Evolutionary conservation across 2,797 vertebrate genomes (phyloP).

Genomic region (Telmatherina bonti): DNA sequence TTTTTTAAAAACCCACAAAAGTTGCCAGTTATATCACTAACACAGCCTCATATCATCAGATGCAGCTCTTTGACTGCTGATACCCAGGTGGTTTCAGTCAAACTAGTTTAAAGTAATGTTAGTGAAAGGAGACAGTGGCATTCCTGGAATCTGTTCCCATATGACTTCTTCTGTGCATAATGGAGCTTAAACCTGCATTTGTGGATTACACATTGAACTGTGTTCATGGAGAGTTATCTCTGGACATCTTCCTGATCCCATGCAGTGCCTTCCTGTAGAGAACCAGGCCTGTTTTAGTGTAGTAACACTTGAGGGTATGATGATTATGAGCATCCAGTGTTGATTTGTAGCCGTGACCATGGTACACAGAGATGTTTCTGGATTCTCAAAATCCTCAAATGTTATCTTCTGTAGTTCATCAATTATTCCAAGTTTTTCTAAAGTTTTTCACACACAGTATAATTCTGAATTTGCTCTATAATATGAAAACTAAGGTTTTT

Average conservation of each 20-base stretch:
- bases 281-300: not conserved
- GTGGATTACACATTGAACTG: not conserved
- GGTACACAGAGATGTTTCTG: no score
- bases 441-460: not conserved
- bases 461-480: not conserved
- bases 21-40: no score
- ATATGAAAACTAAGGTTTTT: not conserved
- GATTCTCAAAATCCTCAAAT: not conserved
- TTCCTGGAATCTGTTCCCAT: not conserved
- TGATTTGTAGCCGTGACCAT: no score
- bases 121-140: no score
- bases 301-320: no score
- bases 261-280: not conserved
- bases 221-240: not conserved
- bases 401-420: not conserved
- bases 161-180: not conserved
- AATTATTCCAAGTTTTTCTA: not conserved
- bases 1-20: no score
- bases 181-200: not conserved
- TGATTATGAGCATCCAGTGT: no score
- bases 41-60: no score
- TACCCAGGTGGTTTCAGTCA: no score
- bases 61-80: no score
- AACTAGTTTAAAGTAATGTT: no score
- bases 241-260: not conserved